Percentiles rank a stretch among this genome's conserved stretches.
Evolutionary conservation across 2,888 invertebrate genomes (phyloP).

Genomic region (Dasypogon diadema): DNA sequence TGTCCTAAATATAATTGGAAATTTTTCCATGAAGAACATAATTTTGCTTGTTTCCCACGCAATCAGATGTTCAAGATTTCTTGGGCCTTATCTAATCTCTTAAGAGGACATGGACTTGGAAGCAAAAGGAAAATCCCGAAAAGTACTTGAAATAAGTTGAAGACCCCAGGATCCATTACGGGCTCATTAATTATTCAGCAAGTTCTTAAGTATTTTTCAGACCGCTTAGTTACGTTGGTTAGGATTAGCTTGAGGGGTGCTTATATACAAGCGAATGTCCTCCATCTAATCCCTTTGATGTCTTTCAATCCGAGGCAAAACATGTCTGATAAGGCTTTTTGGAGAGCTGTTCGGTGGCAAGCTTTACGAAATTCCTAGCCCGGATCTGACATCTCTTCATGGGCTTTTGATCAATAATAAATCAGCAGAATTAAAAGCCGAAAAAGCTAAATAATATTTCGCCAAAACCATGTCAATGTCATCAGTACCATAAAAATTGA

Average conservation of each 20-base stretch:
- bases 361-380: neutral
- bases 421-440: slow-evolving; percentile 30
- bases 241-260: slow-evolving; percentile 47
- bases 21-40: slow-evolving; percentile 14
- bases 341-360: neutral
- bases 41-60: slow-evolving; percentile 7
- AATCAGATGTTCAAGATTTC: slow-evolving; percentile 21
- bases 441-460: neutral
- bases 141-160: neutral
- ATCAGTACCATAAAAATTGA: slow-evolving; percentile 4
- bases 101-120: slow-evolving; percentile 17
- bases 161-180: slow-evolving; percentile 51
- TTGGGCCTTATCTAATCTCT: slow-evolving; percentile 34
- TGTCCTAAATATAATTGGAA: neutral
- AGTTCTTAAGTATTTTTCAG: slow-evolving; percentile 54
- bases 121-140: slow-evolving; percentile 19
- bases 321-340: slow-evolving; percentile 8
- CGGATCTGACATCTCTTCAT: neutral
- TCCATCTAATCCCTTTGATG: slow-evolving; percentile 35
- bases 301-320: neutral
- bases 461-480: neutral
- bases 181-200: slow-evolving; percentile 50
- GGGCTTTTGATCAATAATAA: slow-evolving; percentile 29
- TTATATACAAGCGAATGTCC: slow-evolving; percentile 8
- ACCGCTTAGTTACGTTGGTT: slow-evolving; percentile 54